These are phyloP conservation scores for Cranoglanis bouderius DNA, from an alignment of 2,113 vertebrate genomes.

Conservation along the genomic window DNA sequence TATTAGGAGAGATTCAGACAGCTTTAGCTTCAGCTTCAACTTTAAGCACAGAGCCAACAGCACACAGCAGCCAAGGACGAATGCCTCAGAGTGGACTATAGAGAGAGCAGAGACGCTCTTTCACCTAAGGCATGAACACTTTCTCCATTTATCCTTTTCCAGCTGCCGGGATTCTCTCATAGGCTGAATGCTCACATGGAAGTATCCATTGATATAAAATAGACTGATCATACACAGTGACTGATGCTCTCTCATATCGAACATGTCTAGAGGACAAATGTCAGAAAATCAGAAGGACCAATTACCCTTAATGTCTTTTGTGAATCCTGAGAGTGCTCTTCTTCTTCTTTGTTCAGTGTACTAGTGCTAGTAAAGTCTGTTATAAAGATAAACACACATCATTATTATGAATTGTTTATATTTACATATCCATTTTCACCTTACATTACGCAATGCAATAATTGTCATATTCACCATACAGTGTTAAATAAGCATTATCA, in stretches of 20 bases:
- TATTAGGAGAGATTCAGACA: slow-evolving; percentile 73
- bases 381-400: slow-evolving; percentile 39
- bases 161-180: neutral
- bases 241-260: slow-evolving; percentile 9
- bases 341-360: slow-evolving; percentile 56
- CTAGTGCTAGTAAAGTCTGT: slow-evolving; percentile 54
- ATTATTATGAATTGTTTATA: slow-evolving; percentile 63
- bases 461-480: slow-evolving; percentile 60
- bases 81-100: slow-evolving; percentile 29
- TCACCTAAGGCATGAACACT: slow-evolving; percentile 8
- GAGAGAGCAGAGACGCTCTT: slow-evolving; percentile 4
- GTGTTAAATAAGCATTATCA: slow-evolving; percentile 41
- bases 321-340: slow-evolving; percentile 56
- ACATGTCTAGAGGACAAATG: slow-evolving; percentile 53
- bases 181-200: slow-evolving; percentile 18
- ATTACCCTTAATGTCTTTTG: slow-evolving; percentile 58
- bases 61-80: slow-evolving; percentile 27
- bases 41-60: slow-evolving; percentile 14
- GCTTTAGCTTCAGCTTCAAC: slow-evolving; percentile 20
- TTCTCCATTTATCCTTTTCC: slow-evolving; percentile 28
- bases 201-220: slow-evolving; percentile 6
- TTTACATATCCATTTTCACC: slow-evolving; percentile 61
- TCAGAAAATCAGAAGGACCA: slow-evolving; percentile 67
- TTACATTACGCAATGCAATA: slow-evolving; percentile 73
- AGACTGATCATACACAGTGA: slow-evolving; percentile 7